Evolutionary conservation across 1,140 invertebrate genomes (phyloP).

Genomic region (Drosophila auraria): DNA sequence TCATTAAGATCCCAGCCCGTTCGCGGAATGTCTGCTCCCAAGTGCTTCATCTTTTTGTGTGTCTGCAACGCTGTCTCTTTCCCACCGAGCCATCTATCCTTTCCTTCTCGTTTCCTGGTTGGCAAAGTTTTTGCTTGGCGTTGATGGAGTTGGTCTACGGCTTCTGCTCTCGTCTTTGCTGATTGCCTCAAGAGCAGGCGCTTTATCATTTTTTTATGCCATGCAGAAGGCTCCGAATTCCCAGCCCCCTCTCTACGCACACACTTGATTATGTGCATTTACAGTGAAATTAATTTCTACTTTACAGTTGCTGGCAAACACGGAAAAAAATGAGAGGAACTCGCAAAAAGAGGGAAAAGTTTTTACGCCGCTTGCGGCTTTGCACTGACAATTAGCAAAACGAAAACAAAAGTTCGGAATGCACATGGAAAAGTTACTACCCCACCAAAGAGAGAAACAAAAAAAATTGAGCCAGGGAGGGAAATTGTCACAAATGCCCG

Average conservation of each 20-base stretch:
- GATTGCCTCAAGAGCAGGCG: slow-evolving; percentile 52
- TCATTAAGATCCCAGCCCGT: slow-evolving; percentile 50
- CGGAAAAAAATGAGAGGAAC: slow-evolving; percentile 6
- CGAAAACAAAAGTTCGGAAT: slow-evolving; percentile 59
- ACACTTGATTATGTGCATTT: slow-evolving; percentile 81
- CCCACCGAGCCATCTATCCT: background rate
- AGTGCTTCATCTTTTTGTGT: slow-evolving; percentile 65
- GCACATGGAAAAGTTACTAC: slow-evolving; percentile 54
- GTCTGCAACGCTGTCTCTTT: slow-evolving; percentile 26
- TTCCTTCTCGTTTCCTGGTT: slow-evolving; percentile 21
- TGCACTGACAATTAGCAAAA: slow-evolving; percentile 77
- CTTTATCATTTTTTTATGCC: slow-evolving; percentile 56
- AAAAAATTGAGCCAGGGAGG: slow-evolving; percentile 8
- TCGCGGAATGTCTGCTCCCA: slow-evolving; percentile 54
- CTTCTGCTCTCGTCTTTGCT: slow-evolving; percentile 44
- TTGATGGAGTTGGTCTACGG: slow-evolving; percentile 58
- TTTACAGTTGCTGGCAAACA: slow-evolving; percentile 59
- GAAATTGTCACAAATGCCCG: slow-evolving; percentile 52
- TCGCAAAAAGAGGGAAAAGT: slow-evolving; percentile 53
- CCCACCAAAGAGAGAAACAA: slow-evolving; percentile 15
- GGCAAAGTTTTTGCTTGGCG: slow-evolving; percentile 53
- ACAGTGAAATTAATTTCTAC: slow-evolving; percentile 81
- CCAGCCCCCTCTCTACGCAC: slow-evolving; percentile 31
- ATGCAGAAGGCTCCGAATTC: background rate
- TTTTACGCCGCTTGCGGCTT: slow-evolving; percentile 68